Evolutionary conservation across 2,888 invertebrate genomes (phyloP).

Genomic region (Drosophila siamana): DNA sequence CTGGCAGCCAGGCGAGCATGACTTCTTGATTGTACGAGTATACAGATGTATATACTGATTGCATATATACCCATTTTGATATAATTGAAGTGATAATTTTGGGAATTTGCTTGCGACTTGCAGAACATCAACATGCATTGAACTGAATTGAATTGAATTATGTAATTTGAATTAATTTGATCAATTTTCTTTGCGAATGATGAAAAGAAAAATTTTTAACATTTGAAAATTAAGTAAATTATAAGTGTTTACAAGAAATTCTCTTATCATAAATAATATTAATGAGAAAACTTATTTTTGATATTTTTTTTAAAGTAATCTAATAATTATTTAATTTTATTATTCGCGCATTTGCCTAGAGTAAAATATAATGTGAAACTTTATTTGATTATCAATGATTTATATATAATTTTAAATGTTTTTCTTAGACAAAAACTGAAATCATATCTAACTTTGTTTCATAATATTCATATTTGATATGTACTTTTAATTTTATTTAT

Average conservation of each 20-base stretch:
- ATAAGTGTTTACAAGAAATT: slow-evolving; percentile 6
- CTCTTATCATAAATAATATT: background rate
- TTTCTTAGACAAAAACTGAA: too few species aligned
- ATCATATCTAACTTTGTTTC: too few species aligned
- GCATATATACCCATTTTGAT: slow-evolving; percentile 25
- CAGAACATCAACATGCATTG: slow-evolving; percentile 82
- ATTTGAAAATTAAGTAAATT: slow-evolving; percentile 9
- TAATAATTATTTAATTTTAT: too few species aligned
- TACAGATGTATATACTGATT: slow-evolving; percentile 25
- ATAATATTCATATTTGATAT: background rate
- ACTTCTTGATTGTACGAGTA: slow-evolving; percentile 22
- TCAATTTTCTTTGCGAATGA: slow-evolving; percentile 46
- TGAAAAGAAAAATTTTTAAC: slow-evolving; percentile 40
- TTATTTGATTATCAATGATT: too few species aligned
- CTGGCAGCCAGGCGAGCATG: slow-evolving; percentile 22
- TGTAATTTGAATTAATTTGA: slow-evolving; percentile 1
- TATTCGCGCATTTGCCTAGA: too few species aligned
- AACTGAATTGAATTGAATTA: slow-evolving; percentile 14
- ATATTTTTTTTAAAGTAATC: background rate
- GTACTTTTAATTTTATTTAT: too few species aligned
- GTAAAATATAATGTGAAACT: too few species aligned
- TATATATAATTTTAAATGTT: too few species aligned
- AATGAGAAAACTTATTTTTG: background rate
- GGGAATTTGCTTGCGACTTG: slow-evolving; percentile 42
- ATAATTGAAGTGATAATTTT: slow-evolving; percentile 46